Evolutionary conservation across 2,113 vertebrate species (phyloP), one percentile per base, ranked within the genome.

Genomic region (Bombycilla garrulus): DNA sequence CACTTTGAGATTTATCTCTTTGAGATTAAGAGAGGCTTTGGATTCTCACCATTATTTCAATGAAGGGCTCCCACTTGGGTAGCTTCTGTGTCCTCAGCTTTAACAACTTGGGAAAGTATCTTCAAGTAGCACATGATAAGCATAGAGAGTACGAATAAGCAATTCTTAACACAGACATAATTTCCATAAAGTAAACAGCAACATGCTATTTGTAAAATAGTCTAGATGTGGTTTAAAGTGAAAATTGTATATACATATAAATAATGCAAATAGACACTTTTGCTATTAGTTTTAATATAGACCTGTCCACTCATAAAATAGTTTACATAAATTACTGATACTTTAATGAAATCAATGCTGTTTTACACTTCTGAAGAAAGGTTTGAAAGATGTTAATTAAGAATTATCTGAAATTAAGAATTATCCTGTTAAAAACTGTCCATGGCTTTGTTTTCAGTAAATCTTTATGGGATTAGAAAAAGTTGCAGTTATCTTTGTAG

Each of bases 331-430:
- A 79, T 57, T 13, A 67, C 7, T 47, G 8, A 89, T 56, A 81
- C 3, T 58, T 90, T 13, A 84, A 23, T 35, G 40, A 67, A 92
- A 81, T 45, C 85, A 88, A 23, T 47, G 28, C 40, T 76, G 51
- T 36, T 88, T 92, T 92, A 66, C 44, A 61, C 15, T 72, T 79
- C 50, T 67, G 4, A 2, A 73, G 69, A 33, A 73, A 91, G 23
- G 29, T 78, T 67, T 91, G 80, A 84, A 89, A 92, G 29, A 86
- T 10, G 13, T 65, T 62, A 92, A 50, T 67, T 81, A 93, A 80
- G 54, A 88, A 69, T 74, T 50, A 88, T 17, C 13, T 74, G 86
- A 88, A 87, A 67, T 65, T 70, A 92, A 84, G n/a, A n/a, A n/a
- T n/a, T 31, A 31, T 22, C 56, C 44, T 64, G 74, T 19, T 86